These are phyloP conservation scores for Acleris holmiana DNA, from an alignment of 2,888 invertebrate genomes.

Conservation along the genomic window DNA sequence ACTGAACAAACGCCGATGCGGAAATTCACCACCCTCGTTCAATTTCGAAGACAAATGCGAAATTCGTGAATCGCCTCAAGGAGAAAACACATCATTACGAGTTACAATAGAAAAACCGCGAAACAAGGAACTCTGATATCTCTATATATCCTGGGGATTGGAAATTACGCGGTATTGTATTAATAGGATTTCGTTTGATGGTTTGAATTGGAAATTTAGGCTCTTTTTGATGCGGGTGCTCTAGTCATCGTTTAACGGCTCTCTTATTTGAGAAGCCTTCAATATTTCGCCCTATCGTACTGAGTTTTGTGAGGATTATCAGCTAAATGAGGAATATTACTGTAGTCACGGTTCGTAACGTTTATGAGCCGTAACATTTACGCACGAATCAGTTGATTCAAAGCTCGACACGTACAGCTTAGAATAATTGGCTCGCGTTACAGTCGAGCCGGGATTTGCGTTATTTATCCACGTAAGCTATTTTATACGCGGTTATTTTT, in stretches of 20 bases:
- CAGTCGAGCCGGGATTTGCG: constrained; percentile 13
- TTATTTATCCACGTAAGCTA: constrained; percentile 14
- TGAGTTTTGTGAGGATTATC: constrained; percentile 13
- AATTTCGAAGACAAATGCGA: constrained; percentile 53
- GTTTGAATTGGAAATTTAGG: constrained; percentile 16
- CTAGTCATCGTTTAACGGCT: constrained; percentile 21
- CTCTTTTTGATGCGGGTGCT: constrained; percentile 12
- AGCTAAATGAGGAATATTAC: constrained; percentile 11
- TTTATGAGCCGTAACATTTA: constrained; percentile 19
- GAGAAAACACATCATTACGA: constrained; percentile 18
- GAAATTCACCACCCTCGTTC: constrained; percentile 51
- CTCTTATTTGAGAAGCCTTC: constrained; percentile 20
- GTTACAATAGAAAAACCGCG: not conserved
- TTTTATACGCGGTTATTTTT: not conserved
- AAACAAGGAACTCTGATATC: constrained; percentile 25
- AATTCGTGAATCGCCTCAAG: constrained; percentile 16
- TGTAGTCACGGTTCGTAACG: constrained; percentile 10
- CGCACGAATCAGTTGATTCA: constrained; percentile 10
- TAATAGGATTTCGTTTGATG: constrained; percentile 27
- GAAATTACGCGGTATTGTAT: constrained; percentile 31
- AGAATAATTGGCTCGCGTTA: constrained; percentile 19
- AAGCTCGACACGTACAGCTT: constrained; percentile 10
- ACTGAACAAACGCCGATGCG: constrained; percentile 57
- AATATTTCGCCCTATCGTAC: constrained; percentile 13
- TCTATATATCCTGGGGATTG: too few species aligned